phyloP scores from a whole-genome alignment of 2,113 vertebrate species.

The Phyllostomus discolor region DNA sequence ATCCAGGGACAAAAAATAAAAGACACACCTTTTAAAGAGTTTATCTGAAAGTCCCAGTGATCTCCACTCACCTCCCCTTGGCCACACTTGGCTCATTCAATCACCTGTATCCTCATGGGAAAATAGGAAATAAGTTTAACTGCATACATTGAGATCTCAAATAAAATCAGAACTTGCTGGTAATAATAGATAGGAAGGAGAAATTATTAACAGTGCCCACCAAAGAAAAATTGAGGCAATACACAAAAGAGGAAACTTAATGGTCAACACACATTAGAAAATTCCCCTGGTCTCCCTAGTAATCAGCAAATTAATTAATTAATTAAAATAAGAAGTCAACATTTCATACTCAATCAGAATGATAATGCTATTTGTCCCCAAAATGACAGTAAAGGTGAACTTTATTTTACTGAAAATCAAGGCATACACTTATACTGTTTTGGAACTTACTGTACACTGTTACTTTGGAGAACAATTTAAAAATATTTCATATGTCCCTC shows the following conservation, averaged over 20 bases:
- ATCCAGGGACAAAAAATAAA: neutral
- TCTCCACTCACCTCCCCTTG: neutral
- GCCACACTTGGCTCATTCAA: neutral
- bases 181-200: neutral
- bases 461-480: neutral
- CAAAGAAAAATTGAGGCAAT: neutral
- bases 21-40: neutral
- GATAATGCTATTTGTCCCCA: neutral
- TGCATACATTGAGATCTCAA: neutral
- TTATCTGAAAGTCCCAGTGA: neutral
- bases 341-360: neutral
- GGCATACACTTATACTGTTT: neutral
- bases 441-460: neutral
- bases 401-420: neutral
- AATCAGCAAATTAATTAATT: neutral
- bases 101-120: neutral
- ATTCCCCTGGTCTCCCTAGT: neutral
- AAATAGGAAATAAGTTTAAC: neutral
- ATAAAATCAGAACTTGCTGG: neutral
- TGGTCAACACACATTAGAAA: neutral
- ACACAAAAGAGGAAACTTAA: neutral
- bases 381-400: neutral
- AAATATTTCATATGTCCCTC: neutral
- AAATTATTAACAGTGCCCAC: neutral
- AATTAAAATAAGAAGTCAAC: neutral